Evolutionary conservation across 2,888 invertebrate species (phyloP), one percentile per base, ranked within the genome.

Genomic region (Tineola bisselliella): DNA sequence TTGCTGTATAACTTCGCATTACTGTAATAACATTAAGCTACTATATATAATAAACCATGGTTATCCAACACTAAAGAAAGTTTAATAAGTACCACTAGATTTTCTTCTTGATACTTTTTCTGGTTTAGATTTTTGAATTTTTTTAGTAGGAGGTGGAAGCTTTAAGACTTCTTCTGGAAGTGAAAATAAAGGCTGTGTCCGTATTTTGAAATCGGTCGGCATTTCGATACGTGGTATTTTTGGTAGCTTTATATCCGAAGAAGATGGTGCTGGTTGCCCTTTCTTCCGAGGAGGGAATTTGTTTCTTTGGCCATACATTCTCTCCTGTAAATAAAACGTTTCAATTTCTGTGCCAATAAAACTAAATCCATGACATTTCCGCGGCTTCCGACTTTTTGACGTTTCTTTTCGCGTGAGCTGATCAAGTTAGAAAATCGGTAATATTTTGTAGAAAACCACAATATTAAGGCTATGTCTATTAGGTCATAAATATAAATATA

Each of bases 1-100:
- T 87, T 3, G 88, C 88, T 38, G 92, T 90, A 68, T 91, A 94
- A 60, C 90, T 90, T 75, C 89, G 88, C 76, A 89, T 88, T 62
- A 88, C 90, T 91, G 68, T 62, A 69, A 70, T 25, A 19, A 56
- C 30, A 59, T 38, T 38, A 38, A 38, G 6, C 25, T 25, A n/a
- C n/a, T n/a, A n/a, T n/a, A n/a, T n/a, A n/a, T 43, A 43, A 43
- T 5, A 43, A 8, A 61, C 8, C 13, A 17, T 8, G 48, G 15
- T 3, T 17, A 48, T 5, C 4, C 3, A 25, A 18, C 1, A 54
- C 8, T 18, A 54, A 54, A 8, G 52, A 52, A 25, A 54, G 25
- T 17, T 52, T 17, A 18, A 18, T 18, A 48, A 48, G 2, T 25
- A 84, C 86, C 84, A 63, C 75, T 79, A n/a, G 84, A 81, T 64